phyloP scores from a whole-genome alignment of 2,113 vertebrate genomes.

The Otus sunia region DNA sequence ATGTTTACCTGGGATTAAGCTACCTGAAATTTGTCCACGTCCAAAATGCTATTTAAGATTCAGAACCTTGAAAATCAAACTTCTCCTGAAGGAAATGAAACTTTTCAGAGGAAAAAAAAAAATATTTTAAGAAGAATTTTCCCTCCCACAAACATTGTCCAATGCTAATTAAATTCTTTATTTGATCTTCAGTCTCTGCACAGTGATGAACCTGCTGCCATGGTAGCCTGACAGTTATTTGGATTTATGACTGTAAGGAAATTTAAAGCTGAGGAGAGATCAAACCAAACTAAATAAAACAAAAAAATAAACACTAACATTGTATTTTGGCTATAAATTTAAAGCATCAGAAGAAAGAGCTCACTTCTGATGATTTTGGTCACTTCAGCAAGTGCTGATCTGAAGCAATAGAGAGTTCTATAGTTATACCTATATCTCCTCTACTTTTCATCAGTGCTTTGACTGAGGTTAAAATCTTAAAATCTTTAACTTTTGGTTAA shows the following conservation, averaged over 20 bases:
- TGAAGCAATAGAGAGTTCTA: not conserved
- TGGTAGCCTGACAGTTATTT: not conserved
- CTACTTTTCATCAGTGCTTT: not conserved
- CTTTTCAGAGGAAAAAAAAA: not conserved
- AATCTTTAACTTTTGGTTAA: not conserved
- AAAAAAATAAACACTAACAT: not conserved
- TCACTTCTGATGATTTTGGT: not conserved
- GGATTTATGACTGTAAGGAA: not conserved
- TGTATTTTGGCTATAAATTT: not conserved
- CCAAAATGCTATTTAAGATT: not conserved
- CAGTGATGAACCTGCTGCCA: not conserved
- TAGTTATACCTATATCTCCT: not conserved
- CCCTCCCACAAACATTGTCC: not conserved
- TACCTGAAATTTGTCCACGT: not conserved
- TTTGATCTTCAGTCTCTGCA: not conserved
- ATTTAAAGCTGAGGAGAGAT: not conserved
- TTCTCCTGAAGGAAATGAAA: not conserved
- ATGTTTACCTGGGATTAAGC: not conserved
- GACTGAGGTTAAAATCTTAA: not conserved
- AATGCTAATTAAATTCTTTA: slow-evolving; percentile 23
- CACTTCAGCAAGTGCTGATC: not conserved
- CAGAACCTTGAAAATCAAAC: not conserved
- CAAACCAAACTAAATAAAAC: not conserved
- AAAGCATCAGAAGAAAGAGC: not conserved
- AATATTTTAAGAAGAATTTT: not conserved